phyloP scores from a whole-genome alignment of 30 jellyfish, hydroid and myxozoan genomes.

The Catostylus mosaicus region DNA sequence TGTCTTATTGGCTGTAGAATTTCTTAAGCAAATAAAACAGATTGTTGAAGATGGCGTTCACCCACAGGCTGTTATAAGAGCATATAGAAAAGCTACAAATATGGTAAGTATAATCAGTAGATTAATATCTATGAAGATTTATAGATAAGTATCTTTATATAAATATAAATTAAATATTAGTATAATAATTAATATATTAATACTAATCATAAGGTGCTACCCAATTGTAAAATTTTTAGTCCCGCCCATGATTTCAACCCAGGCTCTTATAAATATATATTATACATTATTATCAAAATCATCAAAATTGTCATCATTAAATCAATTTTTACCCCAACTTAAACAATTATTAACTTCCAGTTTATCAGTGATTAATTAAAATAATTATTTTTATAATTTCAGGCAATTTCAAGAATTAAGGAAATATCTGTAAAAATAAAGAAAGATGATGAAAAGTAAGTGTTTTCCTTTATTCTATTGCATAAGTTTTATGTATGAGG shows the following conservation, averaged over 20 bases:
- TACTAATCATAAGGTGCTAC: neutral
- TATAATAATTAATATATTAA: no score
- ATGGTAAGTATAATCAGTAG: constrained; percentile 54
- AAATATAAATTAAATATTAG: no score
- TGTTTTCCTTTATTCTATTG: neutral
- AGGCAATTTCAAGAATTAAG: constrained; percentile 74
- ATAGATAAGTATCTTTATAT: no score
- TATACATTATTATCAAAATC: no score
- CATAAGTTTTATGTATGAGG: no score
- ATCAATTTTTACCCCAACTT: no score
- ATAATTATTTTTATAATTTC: constrained; percentile 1
- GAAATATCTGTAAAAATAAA: constrained; percentile 85
- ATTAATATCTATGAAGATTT: neutral
- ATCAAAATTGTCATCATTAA: no score
- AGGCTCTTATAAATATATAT: no score
- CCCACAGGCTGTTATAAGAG: constrained; percentile 88
- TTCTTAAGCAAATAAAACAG: constrained; percentile 85
- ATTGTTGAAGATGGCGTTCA: constrained; percentile 97
- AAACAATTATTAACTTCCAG: no score
- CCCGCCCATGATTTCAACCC: no score
- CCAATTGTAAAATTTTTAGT: no score
- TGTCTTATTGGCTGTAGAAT: constrained; percentile 91
- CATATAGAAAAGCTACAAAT: constrained; percentile 94
- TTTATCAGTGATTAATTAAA: no score
- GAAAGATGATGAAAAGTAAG: constrained; percentile 91